Percentiles rank a stretch among this genome's conserved stretches.
These are phyloP conservation scores for Syrrhaptes paradoxus DNA, from an alignment of 2,113 vertebrate species.

Conservation along the genomic window DNA sequence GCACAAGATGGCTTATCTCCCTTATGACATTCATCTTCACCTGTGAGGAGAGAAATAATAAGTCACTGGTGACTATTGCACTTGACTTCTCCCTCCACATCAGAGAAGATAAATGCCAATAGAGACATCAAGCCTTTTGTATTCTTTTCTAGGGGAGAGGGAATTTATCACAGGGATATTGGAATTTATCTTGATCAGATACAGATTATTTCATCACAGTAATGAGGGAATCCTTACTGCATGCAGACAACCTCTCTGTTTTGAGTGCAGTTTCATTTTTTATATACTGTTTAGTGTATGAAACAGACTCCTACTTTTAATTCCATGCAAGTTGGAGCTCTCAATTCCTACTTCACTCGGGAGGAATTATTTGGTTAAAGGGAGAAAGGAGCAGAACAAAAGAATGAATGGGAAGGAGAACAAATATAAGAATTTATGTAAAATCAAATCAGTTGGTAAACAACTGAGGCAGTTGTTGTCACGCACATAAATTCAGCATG, in stretches of 20 bases:
- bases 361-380: neutral
- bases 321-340: neutral
- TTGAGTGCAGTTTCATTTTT: slow-evolving; percentile 30
- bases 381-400: neutral
- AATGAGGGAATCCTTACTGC: slow-evolving; percentile 51
- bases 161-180: slow-evolving; percentile 55
- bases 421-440: neutral
- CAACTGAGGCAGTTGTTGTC: neutral
- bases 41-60: slow-evolving; percentile 59
- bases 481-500: neutral
- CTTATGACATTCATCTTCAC: slow-evolving; percentile 64
- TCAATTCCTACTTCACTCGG: neutral
- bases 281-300: neutral
- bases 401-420: neutral
- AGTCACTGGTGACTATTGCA: slow-evolving; percentile 57
- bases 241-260: slow-evolving; percentile 1
- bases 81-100: slow-evolving; percentile 61
- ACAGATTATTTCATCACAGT: slow-evolving; percentile 15
- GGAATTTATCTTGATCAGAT: slow-evolving; percentile 59
- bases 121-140: slow-evolving; percentile 60
- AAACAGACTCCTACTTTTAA: slow-evolving; percentile 38
- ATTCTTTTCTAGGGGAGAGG: slow-evolving; percentile 20
- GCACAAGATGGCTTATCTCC: slow-evolving; percentile 24
- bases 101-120: slow-evolving; percentile 70
- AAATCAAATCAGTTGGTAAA: neutral